These are phyloP conservation scores for Indri indri DNA, from an alignment of 2,113 vertebrate species.

Conservation along the genomic window DNA sequence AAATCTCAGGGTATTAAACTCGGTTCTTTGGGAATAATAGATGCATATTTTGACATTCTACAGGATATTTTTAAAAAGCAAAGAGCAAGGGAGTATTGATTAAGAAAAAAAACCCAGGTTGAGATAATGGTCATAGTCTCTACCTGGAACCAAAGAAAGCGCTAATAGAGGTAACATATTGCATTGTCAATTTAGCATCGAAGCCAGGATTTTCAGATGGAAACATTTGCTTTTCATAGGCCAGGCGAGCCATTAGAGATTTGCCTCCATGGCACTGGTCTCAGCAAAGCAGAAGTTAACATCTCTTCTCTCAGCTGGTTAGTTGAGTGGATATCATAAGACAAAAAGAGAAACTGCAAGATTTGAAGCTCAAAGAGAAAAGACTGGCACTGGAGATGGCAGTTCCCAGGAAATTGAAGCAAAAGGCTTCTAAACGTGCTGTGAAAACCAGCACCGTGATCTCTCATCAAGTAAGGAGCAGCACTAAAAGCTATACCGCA, in stretches of 20 bases:
- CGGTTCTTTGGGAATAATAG: not conserved
- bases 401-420: conserved; percentile 17
- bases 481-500: not conserved
- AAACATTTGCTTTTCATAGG: conserved; percentile 42
- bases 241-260: conserved; percentile 1
- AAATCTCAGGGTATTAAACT: not conserved
- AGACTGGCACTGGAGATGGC: not conserved
- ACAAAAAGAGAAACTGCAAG: conserved; percentile 30
- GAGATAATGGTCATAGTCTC: conserved; percentile 20
- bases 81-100: not conserved
- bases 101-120: not conserved
- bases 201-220: conserved; percentile 23
- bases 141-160: conserved; percentile 43
- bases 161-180: not conserved
- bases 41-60: conserved; percentile 53
- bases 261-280: not conserved
- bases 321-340: conserved; percentile 12
- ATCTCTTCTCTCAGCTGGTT: not conserved
- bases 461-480: not conserved
- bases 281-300: conserved; percentile 45
- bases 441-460: not conserved
- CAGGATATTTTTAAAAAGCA: conserved; percentile 29
- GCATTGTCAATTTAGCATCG: not conserved
- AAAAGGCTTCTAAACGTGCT: not conserved
- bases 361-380: conserved; percentile 58